Evolutionary conservation across 2,113 vertebrate genomes (phyloP), one percentile per base, ranked within the genome.

Genomic region (human (Homo sapiens)): DNA sequence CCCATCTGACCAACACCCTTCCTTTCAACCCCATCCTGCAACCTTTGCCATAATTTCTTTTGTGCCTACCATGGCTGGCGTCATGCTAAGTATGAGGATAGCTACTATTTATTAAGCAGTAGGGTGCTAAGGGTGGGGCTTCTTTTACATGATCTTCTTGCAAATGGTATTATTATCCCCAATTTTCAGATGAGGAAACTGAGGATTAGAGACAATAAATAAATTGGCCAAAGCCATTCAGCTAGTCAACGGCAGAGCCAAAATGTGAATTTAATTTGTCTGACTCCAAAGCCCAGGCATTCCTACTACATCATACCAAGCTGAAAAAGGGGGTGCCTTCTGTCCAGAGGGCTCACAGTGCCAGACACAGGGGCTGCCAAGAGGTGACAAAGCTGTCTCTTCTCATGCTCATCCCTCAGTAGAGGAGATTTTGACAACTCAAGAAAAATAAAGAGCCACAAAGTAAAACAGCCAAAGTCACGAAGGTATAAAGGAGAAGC

Each of bases 41-140:
- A 85, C 72, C 52, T 89, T 98, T 73, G 93, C 95, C 78, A 83
- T 85, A 35, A 57, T 80, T 73, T 97, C 81, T 98, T 87, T 2
- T 85, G 48, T 57, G 25, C 18, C 86, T 55, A 5, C 91, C 48
- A 22, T 52, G 38, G 73, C 66, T 94, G 45, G 13, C 14, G 13
- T 9, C 30, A 70, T 22, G 40, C 73, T 50, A 38, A 85, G 20
- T 61, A 59, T 30, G 32, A 25, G 20, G 61, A 55, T 2, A 25
- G 90, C 57, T 45, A 6, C 61, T 23, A 66, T 11, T 66, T 78
- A 43, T 16, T 23, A 40, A 86, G 40, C 35, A 52, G 43, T 43
- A 43, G 43, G 43, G 50, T 48, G 40, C 40, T 30, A 40, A 59
- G 45, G 5, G 0, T 73, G 72, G 66, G 32, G 52, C 57, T 90